A percentile compares a stretch with the other conserved stretches of the same genome.
Conservation (phyloP, 2,888 invertebrate species). For the Xylota sylvarum region DNA sequence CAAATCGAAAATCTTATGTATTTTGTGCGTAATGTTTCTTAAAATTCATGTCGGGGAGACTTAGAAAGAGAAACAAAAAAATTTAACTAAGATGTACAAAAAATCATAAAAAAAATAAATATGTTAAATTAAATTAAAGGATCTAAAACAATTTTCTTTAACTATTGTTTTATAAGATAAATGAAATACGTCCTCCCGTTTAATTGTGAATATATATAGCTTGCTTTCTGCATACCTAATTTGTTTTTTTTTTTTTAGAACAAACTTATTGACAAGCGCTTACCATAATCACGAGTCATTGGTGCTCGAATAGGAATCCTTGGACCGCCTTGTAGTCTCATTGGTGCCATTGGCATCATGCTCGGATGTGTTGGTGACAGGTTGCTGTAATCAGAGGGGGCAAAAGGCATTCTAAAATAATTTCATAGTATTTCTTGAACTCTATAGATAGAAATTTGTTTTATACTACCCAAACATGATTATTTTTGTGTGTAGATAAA, state of each 20-base stretch:
- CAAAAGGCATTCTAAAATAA: conserved; percentile 64
- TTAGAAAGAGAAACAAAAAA: conserved; percentile 9
- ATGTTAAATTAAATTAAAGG: not conserved
- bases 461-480: conserved; percentile 59
- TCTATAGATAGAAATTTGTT: not conserved
- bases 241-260: not conserved
- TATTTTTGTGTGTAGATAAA: too few relatives aligned
- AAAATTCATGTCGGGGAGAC: conserved; percentile 30
- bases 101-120: conserved; percentile 1
- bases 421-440: conserved; percentile 32
- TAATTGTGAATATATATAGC: conserved; percentile 26
- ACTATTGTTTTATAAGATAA: conserved; percentile 30
- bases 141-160: conserved; percentile 36
- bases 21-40: not conserved
- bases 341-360: conserved; percentile 89
- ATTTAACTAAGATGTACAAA: conserved; percentile 33
- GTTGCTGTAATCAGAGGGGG: conserved; percentile 82
- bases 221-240: conserved; percentile 57
- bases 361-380: conserved; percentile 90
- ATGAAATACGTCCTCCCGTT: conserved; percentile 36
- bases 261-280: conserved; percentile 85
- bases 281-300: conserved; percentile 95
- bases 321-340: conserved; percentile 86
- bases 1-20: conserved; percentile 47
- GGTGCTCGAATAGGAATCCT: conserved; percentile 86